Percentiles rank a stretch among this genome's conserved stretches.
Conservation (phyloP, 2,113 vertebrate genomes). For the Pterocles gutturalis region DNA sequence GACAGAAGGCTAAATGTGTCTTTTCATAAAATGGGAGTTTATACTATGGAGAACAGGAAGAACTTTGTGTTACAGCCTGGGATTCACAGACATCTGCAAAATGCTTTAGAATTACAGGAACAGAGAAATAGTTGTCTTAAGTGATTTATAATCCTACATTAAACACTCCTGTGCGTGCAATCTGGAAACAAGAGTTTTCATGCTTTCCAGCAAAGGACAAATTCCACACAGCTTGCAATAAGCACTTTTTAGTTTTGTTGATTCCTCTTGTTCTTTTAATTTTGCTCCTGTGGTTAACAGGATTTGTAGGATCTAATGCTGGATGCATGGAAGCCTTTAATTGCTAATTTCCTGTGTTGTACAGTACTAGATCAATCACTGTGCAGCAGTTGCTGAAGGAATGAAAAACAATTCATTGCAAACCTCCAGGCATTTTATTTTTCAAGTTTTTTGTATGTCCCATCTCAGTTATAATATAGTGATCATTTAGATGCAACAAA, state of each 20-base stretch:
- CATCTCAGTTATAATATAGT: background rate
- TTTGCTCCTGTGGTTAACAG: constrained; percentile 11
- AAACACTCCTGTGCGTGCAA: background rate
- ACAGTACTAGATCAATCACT: background rate
- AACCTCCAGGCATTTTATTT: background rate
- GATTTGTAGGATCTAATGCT: constrained; percentile 11
- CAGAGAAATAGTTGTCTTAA: constrained; percentile 40
- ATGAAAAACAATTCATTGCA: background rate
- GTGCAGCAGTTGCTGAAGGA: background rate
- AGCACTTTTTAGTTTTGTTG: background rate
- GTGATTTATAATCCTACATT: constrained; percentile 46
- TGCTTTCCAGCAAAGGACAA: constrained; percentile 18
- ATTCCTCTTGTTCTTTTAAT: background rate
- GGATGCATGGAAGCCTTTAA: background rate
- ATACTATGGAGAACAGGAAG: background rate
- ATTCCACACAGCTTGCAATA: background rate
- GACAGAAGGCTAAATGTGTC: background rate
- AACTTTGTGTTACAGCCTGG: background rate
- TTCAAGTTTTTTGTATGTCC: background rate
- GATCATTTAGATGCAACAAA: background rate
- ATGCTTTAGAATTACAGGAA: constrained; percentile 28
- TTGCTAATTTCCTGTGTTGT: constrained; percentile 18
- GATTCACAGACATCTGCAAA: constrained; percentile 35
- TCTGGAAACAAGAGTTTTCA: background rate
- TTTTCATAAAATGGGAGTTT: background rate